Base-by-base conservation (phyloP, 2,113 vertebrate genomes). In the Oncorhynchus kisutch region DNA sequence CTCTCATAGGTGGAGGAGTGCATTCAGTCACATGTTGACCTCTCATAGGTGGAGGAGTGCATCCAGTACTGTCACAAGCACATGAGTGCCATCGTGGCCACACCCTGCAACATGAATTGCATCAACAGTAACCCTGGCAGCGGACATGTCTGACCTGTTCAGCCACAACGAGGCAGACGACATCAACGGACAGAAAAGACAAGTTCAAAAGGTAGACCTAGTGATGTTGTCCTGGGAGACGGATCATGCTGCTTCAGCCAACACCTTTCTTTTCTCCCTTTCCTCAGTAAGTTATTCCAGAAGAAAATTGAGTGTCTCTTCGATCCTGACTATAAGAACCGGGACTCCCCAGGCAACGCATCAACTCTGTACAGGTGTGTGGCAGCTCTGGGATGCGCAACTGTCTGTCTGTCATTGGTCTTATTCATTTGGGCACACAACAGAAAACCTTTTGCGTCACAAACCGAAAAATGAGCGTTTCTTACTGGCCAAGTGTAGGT, bases 61-160 rank as follows among this genome's bases (percentile, higher is more conserved):
- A 93, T 98, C 88, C 92, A 92, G 81, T 99, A 95, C 85, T 99
- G 98, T 78, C 96, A 99, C 87, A 92, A 95, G 90, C 94, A 99
- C 86, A 99, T 99, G 96, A 97, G 94, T 73, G 94, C 95, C 75
- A 96, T 99, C 79, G 93, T 99, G 82, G 94, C 96, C 18, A 98
- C 97, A 0, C 96, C 97, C 0, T 99, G 97, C 91, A 99, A 98
- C 91, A 99, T 99, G 98, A 99, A 96, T 89, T 98, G 97, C 92
- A 97, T 99, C 91, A 99, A 98, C 78, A 95, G 94, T 89, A 96
- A 96, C n/a, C 85, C 93, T 99, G 84, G 92, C 95, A 2, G 94
- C 92, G 0, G 94, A 95, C 77, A 96, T 99, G 73, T 92, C 96
- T 3, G 94, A 96, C 48, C 94, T 97, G 39, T 99, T 99, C 89